Base-by-base conservation (phyloP, 1,140 invertebrate species). In the Teleogryllus occipitalis region DNA sequence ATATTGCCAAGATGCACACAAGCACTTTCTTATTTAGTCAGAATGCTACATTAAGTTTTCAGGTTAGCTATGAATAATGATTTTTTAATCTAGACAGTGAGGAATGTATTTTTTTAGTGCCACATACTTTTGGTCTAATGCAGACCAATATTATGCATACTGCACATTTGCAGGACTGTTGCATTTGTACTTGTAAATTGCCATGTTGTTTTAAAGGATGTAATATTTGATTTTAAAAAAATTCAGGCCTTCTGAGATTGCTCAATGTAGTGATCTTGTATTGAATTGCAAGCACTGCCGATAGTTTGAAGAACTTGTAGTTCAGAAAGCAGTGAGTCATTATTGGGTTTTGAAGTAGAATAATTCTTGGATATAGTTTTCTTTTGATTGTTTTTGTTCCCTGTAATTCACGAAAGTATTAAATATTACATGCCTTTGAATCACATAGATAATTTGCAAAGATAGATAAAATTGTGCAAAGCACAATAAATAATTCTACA, bases 401-500 rank as follows among this genome's bases (percentile, higher is more conserved):
- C 27, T 39, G 27, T 39, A 39, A 39, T 39, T 39, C 27, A 39
- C 5, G 5, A 39, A 39, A 39, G 27, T 39, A 39, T 39, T 39
- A 39, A 39, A 39, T 39, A 39, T 39, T 39, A 39, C 27, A 65
- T 65, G 10, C 18, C 54, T 65, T 65, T 18, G 18, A 14, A 65
- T 14, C 54, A 65, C 18, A 65, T 65, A 65, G 54, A 14, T 65
- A 14, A 14, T 65, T 10, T 65, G 54, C 54, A 14, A 65, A 65
- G 54, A 65, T 65, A 65, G 18, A 65, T 18, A 65, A 14, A 10
- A 77, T 48, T 77, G 76, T 48, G 54, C 54, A 65, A 65, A 14
- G 54, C 54, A 65, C 54, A 14, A 65, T 65, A 14, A 65, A 65
- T 65, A 65, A 65, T 18, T 65, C 54, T 65, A 80, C 79, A 80